Evolutionary conservation across 1,140 invertebrate species (phyloP), one percentile per base, ranked within the genome.

Genomic region (Panulirus ornatus): DNA sequence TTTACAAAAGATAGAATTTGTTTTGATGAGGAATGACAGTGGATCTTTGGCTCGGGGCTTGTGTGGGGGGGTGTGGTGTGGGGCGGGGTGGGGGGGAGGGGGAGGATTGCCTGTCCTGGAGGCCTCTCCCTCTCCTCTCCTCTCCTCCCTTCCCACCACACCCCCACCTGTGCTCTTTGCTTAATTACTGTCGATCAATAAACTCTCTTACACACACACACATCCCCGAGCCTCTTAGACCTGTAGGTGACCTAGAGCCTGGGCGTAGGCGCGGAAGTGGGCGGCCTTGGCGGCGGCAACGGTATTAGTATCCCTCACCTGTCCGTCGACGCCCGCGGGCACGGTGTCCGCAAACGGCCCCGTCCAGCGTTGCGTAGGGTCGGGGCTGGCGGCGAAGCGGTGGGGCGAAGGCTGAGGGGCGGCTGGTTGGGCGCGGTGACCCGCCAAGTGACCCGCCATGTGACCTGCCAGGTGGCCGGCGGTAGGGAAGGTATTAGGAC

Each of bases 401-500:
- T 42, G 51, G 19, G 30, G 6, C 11, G 36, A 16, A 14, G 54
- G 51, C 22, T 22, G n/a, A 27, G 40, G 54, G 70, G 75, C 38
- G 44, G 44, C 2, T 9, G 36, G 44, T 34, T 38, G 84, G 2
- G 58, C n/a, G 9, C 70, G 76, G 54, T 70, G 85, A 5, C 36
- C 85, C n/a, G 85, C 54, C 9, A 42, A 34, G 70, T 89, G 88
- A 3, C 88, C 88, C 8, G 88, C 88, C 16, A 84, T 36, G 34
- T 89, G 88, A 2, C 88, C 88, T 8, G 79, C 44, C 30, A 71
- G 76, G 86, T 88, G 75, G 2, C 54, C 47, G 11, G 75, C 27
- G 63, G n/a, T 14, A 9, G 66, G 88, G 81, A 89, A 89, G 71
- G 76, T 89, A 81, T 89, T 89, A 30, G 88, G 88, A 27, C 88